Base-by-base conservation (phyloP, 2,113 vertebrate genomes). In the Catagonus wagneri region DNA sequence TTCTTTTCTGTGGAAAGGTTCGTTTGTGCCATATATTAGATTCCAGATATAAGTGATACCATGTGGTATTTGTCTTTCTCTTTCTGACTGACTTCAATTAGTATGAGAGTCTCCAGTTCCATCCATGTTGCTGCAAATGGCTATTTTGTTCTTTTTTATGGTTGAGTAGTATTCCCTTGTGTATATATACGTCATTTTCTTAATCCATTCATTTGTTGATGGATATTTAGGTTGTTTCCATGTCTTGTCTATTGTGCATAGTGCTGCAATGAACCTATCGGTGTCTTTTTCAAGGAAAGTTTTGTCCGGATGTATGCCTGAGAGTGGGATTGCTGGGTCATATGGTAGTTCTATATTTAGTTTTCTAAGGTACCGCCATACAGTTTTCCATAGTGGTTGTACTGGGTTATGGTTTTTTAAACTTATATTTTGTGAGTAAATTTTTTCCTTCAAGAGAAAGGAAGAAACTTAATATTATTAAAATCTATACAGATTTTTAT, bases 381-480 rank as follows among this genome's bases (percentile, higher is more conserved):
- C 52, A 34, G 29, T 79, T 79, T 79, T 34, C 52, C 75, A 79
- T 34, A 56, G 52, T 79, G 75, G n/a, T 32, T 23, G 52, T n/a
- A 34, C 44, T 8, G 44, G 4, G 44, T 44, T 44, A 44, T 44
- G 44, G 44, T 8, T 44, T 44, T 44, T 44, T 44, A 44, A 8
- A 44, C 44, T 44, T 44, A 44, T 8, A 44, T 44, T 44, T 44
- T 44, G 44, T 44, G 8, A 44, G 44, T 44, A 44, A 44, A 4
- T 44, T 44, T 44, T 44, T 44, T 44, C 8, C 44, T 44, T 44
- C 8, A 44, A 44, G 44, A 44, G 44, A 44, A 44, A 44, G 4
- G 72, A 86, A 81, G 58, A 92, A 89, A 68, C 14, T 58, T 65
- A 63, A 52, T 83, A 89, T 89, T 83, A 29, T 89, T 94, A 89